Percentiles rank a stretch among this genome's conserved stretches.
Conservation (phyloP, 2,113 vertebrate genomes). For the Mustelus asterias region DNA sequence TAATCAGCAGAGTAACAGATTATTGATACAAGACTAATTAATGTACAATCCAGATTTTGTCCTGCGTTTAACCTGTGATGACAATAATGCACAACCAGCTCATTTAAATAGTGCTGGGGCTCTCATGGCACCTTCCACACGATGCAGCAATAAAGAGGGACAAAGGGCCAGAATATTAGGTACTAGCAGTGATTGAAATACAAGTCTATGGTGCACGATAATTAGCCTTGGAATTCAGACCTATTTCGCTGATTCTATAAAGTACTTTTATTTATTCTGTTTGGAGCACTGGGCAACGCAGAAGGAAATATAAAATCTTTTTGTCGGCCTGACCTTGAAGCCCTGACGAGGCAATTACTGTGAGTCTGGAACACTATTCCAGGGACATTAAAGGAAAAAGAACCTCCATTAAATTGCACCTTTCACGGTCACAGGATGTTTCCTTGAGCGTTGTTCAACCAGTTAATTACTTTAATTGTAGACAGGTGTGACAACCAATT, state of each 20-base stretch:
- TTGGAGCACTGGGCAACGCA: background rate
- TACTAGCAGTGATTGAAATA: background rate
- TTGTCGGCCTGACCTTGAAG: background rate
- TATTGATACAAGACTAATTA: background rate
- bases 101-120: background rate
- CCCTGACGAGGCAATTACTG: background rate
- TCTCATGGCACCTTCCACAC: background rate
- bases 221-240: background rate
- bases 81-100: background rate
- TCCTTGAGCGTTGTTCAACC: background rate
- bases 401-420: background rate
- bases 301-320: background rate
- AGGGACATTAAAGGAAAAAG: background rate
- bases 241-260: background rate
- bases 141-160: background rate
- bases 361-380: background rate
- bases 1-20: background rate
- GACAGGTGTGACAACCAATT: background rate
- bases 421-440: background rate
- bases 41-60: background rate
- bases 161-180: background rate
- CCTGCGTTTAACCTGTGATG: background rate
- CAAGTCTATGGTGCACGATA: background rate
- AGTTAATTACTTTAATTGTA: background rate
- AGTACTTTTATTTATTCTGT: background rate